These are phyloP conservation scores for Euborellia annulipes DNA, from an alignment of 1,140 invertebrate species.

Conservation along the genomic window DNA sequence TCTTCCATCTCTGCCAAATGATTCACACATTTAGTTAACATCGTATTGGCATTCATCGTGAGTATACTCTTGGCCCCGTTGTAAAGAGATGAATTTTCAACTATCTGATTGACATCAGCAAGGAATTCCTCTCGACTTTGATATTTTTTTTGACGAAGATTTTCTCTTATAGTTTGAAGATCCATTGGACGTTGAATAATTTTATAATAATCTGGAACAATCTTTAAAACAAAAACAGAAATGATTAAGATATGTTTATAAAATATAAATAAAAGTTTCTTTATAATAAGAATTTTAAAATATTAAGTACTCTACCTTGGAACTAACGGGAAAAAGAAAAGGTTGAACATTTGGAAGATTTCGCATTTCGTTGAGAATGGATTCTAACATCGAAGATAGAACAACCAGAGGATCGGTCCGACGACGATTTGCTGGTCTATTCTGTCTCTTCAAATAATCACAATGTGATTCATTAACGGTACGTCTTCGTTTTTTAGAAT, in stretches of 20 bases:
- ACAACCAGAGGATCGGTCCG: slow-evolving; percentile 93
- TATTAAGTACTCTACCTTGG: slow-evolving; percentile 45
- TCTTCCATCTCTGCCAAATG: slow-evolving; percentile 84
- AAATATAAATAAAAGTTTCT: too few relatives aligned
- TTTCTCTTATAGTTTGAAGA: slow-evolving; percentile 88
- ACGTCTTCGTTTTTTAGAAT: slow-evolving; percentile 44
- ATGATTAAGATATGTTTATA: too few relatives aligned
- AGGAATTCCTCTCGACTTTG: slow-evolving; percentile 87
- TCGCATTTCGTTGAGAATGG: slow-evolving; percentile 86
- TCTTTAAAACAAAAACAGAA: too few relatives aligned
- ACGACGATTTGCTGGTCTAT: slow-evolving; percentile 77
- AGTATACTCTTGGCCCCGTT: slow-evolving; percentile 80
- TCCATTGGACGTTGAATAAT: slow-evolving; percentile 92
- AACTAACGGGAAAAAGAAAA: slow-evolving; percentile 88
- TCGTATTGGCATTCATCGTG: slow-evolving; percentile 69
- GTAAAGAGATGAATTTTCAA: slow-evolving; percentile 86
- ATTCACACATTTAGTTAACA: slow-evolving; percentile 76
- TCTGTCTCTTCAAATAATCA: slow-evolving; percentile 83
- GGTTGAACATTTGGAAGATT: slow-evolving; percentile 81
- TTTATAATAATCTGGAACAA: slow-evolving; percentile 85
- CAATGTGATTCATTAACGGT: slow-evolving; percentile 61
- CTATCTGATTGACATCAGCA: slow-evolving; percentile 87
- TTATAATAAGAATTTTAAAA: not conserved
- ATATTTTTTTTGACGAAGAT: slow-evolving; percentile 82
- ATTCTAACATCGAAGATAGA: slow-evolving; percentile 80